Conservation (phyloP, 92 coral and sea anemone species). For the Anthopleura xanthogrammica region DNA sequence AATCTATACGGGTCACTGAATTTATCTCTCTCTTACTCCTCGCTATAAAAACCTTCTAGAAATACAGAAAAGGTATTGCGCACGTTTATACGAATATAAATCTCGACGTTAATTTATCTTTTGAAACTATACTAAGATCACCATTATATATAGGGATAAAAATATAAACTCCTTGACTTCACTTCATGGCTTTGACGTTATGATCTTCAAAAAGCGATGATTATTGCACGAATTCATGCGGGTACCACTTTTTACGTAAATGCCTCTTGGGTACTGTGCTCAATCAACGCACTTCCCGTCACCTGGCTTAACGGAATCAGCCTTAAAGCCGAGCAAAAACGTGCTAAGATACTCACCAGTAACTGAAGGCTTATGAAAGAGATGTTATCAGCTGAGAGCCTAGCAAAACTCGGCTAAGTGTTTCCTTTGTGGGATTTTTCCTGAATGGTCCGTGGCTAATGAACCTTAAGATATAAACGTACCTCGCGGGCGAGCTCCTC, state of each 20-base stretch:
- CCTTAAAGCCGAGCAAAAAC: not conserved
- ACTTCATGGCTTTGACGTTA: not conserved
- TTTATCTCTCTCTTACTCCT: too few relatives aligned
- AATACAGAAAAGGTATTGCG: too few relatives aligned
- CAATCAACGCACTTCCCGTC: not conserved
- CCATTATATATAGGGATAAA: too few relatives aligned
- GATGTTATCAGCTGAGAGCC: not conserved
- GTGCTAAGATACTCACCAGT: not conserved
- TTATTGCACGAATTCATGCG: too few relatives aligned
- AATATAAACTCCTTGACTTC: not conserved
- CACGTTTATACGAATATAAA: too few relatives aligned
- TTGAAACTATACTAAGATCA: too few relatives aligned
- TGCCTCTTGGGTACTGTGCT: not conserved
- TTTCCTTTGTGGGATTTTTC: not conserved
- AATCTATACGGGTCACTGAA: too few relatives aligned
- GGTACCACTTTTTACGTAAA: too few relatives aligned
- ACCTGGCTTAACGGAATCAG: not conserved
- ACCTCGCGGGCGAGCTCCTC: not conserved
- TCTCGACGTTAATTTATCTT: too few relatives aligned
- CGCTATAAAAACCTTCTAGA: too few relatives aligned
- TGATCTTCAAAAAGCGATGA: not conserved
- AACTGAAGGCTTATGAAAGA: not conserved
- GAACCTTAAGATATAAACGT: not conserved
- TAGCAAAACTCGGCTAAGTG: not conserved
- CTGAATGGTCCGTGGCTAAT: not conserved